A percentile compares a stretch with the other conserved stretches of the same genome.
Conservation (phyloP, 2,888 invertebrate genomes). For the Drosophila pegasa region DNA sequence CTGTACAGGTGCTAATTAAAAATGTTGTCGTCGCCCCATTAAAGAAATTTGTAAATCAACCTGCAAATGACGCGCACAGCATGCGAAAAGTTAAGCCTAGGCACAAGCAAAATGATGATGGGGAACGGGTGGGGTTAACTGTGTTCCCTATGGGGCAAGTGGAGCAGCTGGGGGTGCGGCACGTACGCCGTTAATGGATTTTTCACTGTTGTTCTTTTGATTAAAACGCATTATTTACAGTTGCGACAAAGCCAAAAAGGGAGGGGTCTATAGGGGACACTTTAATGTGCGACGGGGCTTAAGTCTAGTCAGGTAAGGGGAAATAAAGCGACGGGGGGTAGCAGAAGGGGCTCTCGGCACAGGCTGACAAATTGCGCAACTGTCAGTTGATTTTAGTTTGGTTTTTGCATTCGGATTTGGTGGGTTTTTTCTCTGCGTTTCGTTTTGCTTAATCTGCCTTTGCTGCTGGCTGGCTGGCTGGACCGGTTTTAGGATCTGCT, state of each 20-base stretch:
- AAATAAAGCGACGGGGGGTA: background rate
- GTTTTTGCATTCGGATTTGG: slow-evolving; percentile 38
- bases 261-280: background rate
- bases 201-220: slow-evolving; percentile 59
- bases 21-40: slow-evolving; percentile 84
- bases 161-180: slow-evolving; percentile 85
- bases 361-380: slow-evolving; percentile 68
- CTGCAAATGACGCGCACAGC: slow-evolving; percentile 58
- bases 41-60: slow-evolving; percentile 77
- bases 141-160: slow-evolving; percentile 13
- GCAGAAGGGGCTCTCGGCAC: slow-evolving; percentile 8
- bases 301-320: slow-evolving; percentile 5
- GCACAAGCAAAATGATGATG: background rate
- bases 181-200: slow-evolving; percentile 85
- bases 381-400: slow-evolving; percentile 38
- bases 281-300: slow-evolving; percentile 19
- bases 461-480: background rate
- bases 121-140: slow-evolving; percentile 14
- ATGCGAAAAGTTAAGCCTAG: slow-evolving; percentile 38
- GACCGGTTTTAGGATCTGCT: slow-evolving; percentile 6
- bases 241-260: slow-evolving; percentile 40
- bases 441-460: background rate
- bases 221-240: slow-evolving; percentile 70
- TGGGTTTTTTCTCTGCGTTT: slow-evolving; percentile 5
- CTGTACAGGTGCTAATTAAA: slow-evolving; percentile 83